Evolutionary conservation across 2,113 vertebrate species (phyloP).

Genomic region (Thamnaconus septentrionalis): DNA sequence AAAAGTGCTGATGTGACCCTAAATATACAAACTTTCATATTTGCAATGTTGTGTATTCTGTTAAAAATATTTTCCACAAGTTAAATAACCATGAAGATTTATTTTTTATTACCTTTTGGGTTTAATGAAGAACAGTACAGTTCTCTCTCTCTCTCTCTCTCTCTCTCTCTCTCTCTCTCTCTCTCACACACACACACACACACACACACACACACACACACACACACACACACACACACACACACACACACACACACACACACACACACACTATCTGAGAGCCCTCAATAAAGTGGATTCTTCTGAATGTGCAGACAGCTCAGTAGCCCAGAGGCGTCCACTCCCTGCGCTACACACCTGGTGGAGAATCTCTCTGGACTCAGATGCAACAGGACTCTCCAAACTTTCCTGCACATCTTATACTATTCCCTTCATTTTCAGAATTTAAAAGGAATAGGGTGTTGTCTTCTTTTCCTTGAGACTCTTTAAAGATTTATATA

Average conservation of each 20-base stretch:
- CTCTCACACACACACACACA: too few relatives aligned
- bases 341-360: conserved; percentile 24
- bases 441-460: too few relatives aligned
- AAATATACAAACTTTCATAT: not conserved
- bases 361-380: conserved; percentile 16
- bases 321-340: not conserved
- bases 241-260: not conserved
- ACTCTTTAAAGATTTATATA: too few relatives aligned
- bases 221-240: not conserved
- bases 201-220: not conserved
- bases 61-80: not conserved
- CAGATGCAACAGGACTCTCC: not conserved
- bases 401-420: too few relatives aligned
- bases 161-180: too few relatives aligned
- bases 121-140: too few relatives aligned
- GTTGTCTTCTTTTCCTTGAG: too few relatives aligned
- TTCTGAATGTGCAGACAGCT: too few relatives aligned
- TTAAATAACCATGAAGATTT: not conserved
- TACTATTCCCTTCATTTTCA: too few relatives aligned
- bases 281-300: too few relatives aligned
- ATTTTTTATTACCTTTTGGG: not conserved
- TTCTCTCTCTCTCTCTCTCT: too few relatives aligned
- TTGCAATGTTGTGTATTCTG: not conserved
- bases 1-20: not conserved
- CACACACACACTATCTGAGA: not conserved